Percentiles rank a stretch among this genome's conserved stretches.
phyloP scores from a whole-genome alignment of 1,140 invertebrate genomes.

The Gonioctena quinquepunctata region DNA sequence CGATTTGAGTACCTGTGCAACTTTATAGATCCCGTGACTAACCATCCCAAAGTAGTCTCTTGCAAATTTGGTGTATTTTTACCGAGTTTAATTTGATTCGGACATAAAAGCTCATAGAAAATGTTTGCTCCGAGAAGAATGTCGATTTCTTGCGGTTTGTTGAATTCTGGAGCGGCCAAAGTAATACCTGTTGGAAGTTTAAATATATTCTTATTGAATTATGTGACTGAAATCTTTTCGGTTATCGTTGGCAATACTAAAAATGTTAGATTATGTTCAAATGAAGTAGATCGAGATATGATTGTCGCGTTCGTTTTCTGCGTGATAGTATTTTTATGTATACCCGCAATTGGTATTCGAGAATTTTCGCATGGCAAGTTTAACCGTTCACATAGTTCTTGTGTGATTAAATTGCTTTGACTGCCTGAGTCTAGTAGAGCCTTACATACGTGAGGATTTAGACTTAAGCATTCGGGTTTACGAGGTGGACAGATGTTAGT shows the following conservation, averaged over 20 bases:
- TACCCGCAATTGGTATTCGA: slow-evolving; percentile 17
- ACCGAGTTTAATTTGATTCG: slow-evolving; percentile 39
- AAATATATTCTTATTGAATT: slow-evolving; percentile 22
- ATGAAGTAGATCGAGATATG: neutral
- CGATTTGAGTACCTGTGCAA: no score
- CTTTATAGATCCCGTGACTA: slow-evolving; percentile 25
- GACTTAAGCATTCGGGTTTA: no score
- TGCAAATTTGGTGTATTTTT: slow-evolving; percentile 41
- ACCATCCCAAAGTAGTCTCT: slow-evolving; percentile 47
- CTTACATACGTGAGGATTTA: slow-evolving; percentile 8
- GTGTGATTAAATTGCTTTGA: slow-evolving; percentile 27
- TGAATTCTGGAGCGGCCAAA: slow-evolving; percentile 38
- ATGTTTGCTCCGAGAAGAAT: slow-evolving; percentile 41
- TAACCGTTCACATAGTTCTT: slow-evolving; percentile 22
- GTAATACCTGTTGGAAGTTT: slow-evolving; percentile 34
- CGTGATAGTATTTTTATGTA: slow-evolving; percentile 12
- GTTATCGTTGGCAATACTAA: slow-evolving; percentile 23
- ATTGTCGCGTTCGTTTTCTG: neutral
- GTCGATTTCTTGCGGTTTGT: slow-evolving; percentile 31
- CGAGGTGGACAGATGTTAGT: neutral
- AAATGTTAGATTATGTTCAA: neutral
- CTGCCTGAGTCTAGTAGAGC: slow-evolving; percentile 20
- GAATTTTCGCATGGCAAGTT: neutral
- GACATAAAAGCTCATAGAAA: slow-evolving; percentile 31
- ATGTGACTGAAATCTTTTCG: slow-evolving; percentile 15